A percentile compares a stretch with the other conserved stretches of the same genome.
Evolutionary conservation across 2,797 vertebrate genomes (phyloP).

Genomic region (Esox masquinongy): DNA sequence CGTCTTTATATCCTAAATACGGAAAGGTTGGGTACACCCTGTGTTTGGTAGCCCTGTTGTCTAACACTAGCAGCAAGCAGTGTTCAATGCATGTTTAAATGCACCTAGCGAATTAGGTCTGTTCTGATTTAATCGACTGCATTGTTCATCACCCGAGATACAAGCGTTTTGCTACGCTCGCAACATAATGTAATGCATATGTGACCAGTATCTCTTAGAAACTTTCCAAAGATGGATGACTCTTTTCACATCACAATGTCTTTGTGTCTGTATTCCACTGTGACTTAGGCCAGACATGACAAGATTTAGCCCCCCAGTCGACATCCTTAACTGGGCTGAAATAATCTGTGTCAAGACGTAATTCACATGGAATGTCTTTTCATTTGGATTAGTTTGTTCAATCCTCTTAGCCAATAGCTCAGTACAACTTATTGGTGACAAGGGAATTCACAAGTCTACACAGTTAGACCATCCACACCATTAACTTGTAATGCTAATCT

Average conservation of each 20-base stretch:
- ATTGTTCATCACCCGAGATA: too few species aligned
- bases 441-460: constrained; percentile 69
- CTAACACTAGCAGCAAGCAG: too few species aligned
- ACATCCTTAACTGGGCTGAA: constrained; percentile 67
- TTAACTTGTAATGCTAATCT: constrained; percentile 70
- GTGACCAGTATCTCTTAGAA: too few species aligned
- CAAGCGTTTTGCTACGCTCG: too few species aligned
- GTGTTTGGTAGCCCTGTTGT: too few species aligned
- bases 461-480: constrained; percentile 62
- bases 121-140: too few species aligned
- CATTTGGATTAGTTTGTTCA: constrained; percentile 80
- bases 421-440: constrained; percentile 77
- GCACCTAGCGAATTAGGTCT: too few species aligned
- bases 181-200: too few species aligned
- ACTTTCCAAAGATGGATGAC: background rate
- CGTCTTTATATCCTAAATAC: too few species aligned
- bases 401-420: constrained; percentile 79
- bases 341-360: constrained; percentile 85
- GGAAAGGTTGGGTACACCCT: too few species aligned
- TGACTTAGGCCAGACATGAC: constrained; percentile 61
- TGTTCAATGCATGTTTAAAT: too few species aligned
- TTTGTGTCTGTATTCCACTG: constrained; percentile 40
- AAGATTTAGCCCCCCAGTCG: constrained; percentile 57
- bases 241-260: background rate
- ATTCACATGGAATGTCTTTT: constrained; percentile 86